A percentile compares a stretch with the other conserved stretches of the same genome.
Conservation (phyloP, 2,888 invertebrate species). For the Lycophotia porphyrea region DNA sequence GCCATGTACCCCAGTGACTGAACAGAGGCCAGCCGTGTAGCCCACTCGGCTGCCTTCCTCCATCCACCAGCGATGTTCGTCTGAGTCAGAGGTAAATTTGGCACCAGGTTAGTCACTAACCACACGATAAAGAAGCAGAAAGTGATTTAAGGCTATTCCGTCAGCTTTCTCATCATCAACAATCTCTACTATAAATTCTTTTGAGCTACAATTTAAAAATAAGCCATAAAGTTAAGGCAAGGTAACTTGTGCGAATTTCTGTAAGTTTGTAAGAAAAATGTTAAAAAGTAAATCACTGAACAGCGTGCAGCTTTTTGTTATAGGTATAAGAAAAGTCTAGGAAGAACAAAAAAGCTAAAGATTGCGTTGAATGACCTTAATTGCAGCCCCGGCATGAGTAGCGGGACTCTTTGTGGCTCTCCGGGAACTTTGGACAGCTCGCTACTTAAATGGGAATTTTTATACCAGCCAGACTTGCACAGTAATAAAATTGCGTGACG, state of each 20-base stretch:
- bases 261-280: conserved; percentile 14
- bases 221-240: neutral
- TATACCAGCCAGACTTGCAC: conserved; percentile 13
- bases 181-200: neutral
- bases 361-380: conserved; percentile 60
- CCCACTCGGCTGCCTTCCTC: neutral
- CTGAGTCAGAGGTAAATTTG: neutral
- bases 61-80: neutral
- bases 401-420: conserved; percentile 42
- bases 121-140: too few species aligned
- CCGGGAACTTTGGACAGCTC: conserved; percentile 47
- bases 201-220: neutral
- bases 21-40: neutral
- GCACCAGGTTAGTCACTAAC: too few species aligned
- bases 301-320: conserved; percentile 38
- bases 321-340: conserved; percentile 42
- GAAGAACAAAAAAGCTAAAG: conserved; percentile 44
- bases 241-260: neutral
- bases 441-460: conserved; percentile 55
- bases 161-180: neutral
- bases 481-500: conserved; percentile 18
- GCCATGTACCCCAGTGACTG: too few species aligned
- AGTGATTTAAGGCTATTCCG: neutral
- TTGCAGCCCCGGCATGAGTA: conserved; percentile 52
- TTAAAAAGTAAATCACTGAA: conserved; percentile 41